Percentiles rank a stretch among this genome's conserved stretches.
These are phyloP conservation scores for Serripes groenlandicus DNA, from an alignment of 2,888 invertebrate genomes.

Conservation along the genomic window DNA sequence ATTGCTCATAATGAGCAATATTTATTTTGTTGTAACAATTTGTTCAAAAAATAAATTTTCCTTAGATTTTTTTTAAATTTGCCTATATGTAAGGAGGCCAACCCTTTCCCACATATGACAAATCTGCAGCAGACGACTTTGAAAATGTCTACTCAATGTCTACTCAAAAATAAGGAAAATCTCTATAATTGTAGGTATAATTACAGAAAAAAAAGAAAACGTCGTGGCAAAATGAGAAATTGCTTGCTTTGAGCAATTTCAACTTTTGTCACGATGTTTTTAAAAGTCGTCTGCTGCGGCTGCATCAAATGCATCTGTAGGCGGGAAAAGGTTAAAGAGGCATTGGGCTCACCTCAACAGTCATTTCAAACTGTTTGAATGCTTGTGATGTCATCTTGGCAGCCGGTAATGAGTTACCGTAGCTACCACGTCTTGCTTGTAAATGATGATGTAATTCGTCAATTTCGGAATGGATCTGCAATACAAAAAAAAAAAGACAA, in stretches of 20 bases:
- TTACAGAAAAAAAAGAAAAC: background rate
- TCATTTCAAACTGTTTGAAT: constrained; percentile 92
- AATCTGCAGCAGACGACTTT: no score
- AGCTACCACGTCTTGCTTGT: constrained; percentile 90
- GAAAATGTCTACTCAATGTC: no score
- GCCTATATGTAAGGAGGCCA: no score
- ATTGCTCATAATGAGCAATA: no score
- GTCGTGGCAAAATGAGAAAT: background rate
- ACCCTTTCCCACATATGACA: no score
- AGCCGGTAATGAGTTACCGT: constrained; percentile 91
- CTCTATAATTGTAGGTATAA: no score
- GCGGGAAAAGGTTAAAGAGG: background rate
- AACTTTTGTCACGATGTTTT: background rate
- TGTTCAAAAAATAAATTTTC: no score
- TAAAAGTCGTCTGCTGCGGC: background rate
- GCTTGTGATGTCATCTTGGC: constrained; percentile 91
- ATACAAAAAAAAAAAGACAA: constrained; percentile 58
- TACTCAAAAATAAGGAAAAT: no score
- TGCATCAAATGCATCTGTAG: background rate
- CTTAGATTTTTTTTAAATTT: no score
- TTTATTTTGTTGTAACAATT: no score
- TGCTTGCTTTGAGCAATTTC: background rate
- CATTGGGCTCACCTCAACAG: constrained; percentile 89
- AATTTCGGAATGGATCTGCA: constrained; percentile 91
- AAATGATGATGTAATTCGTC: constrained; percentile 90